Base-by-base conservation (phyloP, 2,797 vertebrate genomes). In the Diplodus sargus region DNA sequence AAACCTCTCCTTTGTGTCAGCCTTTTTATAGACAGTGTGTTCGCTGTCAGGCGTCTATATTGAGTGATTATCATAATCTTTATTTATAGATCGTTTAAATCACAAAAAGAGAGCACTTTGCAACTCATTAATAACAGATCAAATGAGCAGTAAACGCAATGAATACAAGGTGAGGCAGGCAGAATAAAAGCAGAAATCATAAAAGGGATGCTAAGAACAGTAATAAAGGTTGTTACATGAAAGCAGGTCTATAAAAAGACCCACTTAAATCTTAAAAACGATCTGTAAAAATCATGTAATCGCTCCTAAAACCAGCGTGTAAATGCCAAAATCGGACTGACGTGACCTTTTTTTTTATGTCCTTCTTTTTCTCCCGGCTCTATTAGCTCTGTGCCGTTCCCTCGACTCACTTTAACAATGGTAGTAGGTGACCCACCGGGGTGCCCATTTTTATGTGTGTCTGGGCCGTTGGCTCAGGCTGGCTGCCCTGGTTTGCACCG, bases 11-110 rank as follows among this genome's bases (percentile, higher is more conserved):
- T 20, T 17, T 28, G 5, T 68, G 65, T 16, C 34, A 34, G 34
- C 34, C 34, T 34, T 34, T 34, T 34, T 57, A 47, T 65, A 22
- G 42, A 18, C 2, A 18, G 34, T 34, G 23, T 47, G 54, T 56
- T 39, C 69, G 52, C 18, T 23, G 20, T 73, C 43, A 59, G 49
- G 47, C 0, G 16, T 56, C 43, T 78, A 63, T 58, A 68, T 86
- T 78, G 69, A 64, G n/a, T 9, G 1, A 51, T 59, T 74, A 39
- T 66, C 5, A 30, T 49, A 20, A 45, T 58, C 28, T 67, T 76
- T 80, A 71, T 85, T 84, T 70, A 74, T 79, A 73, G 58, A 68
- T 17, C 30, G 51, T 72, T 64, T 42, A 61, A 69, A 73, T 47
- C 17, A 57, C 56, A 70, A 13, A 70, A 54, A 68, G 17, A 62